Conservation (phyloP, 2,888 invertebrate genomes). For the Ormyrus pomaceus region DNA sequence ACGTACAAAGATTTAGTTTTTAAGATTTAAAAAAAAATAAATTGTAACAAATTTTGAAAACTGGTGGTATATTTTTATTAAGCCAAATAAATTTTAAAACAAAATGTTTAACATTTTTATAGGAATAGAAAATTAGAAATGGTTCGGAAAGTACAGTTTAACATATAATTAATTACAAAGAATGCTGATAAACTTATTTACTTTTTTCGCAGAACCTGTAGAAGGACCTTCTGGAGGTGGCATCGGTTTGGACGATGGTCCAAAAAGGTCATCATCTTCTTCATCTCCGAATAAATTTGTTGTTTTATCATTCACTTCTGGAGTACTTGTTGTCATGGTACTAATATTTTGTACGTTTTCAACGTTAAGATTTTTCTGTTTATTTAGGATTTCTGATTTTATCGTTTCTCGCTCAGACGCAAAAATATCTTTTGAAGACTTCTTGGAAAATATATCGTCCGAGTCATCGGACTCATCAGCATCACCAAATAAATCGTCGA, state of each 20-base stretch:
- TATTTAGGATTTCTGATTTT: conserved; percentile 50
- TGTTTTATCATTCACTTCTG: conserved; percentile 62
- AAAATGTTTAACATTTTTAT: background rate
- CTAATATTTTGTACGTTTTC: conserved; percentile 52
- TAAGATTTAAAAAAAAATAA: background rate
- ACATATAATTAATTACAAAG: background rate
- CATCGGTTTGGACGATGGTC: conserved; percentile 42
- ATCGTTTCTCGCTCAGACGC: conserved; percentile 36
- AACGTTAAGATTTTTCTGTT: conserved; percentile 62
- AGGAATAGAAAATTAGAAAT: background rate
- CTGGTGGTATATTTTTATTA: background rate
- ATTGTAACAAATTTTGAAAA: background rate
- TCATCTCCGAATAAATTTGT: conserved; percentile 67
- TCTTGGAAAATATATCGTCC: conserved; percentile 71
- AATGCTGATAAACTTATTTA: conserved; percentile 5
- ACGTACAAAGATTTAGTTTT: background rate
- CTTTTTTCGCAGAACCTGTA: conserved; percentile 28
- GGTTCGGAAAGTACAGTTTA: background rate
- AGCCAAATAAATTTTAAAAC: background rate
- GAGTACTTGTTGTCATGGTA: conserved; percentile 67
- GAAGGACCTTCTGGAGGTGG: conserved; percentile 52
- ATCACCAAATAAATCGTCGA: conserved; percentile 73
- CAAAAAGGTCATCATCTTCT: conserved; percentile 66
- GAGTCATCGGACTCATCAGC: conserved; percentile 72
- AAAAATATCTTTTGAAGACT: conserved; percentile 62